Evolutionary conservation across 2,113 vertebrate species (phyloP).

Genomic region (Mastomys natalensis): DNA sequence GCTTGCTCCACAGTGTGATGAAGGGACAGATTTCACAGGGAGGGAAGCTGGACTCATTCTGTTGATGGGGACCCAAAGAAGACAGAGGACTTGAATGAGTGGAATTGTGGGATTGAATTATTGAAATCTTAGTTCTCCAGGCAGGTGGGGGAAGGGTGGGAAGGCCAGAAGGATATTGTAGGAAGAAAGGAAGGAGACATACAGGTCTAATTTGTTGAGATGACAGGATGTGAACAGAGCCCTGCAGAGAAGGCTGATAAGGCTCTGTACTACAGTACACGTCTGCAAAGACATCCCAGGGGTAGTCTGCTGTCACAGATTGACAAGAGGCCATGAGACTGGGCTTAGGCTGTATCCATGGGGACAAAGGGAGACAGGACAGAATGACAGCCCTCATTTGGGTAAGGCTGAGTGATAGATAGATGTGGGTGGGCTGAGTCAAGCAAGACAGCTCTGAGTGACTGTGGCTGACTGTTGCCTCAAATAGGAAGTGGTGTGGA

Average conservation of each 20-base stretch:
- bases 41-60: neutral
- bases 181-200: neutral
- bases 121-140: neutral
- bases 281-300: too few species aligned
- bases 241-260: neutral
- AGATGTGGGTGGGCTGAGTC: neutral
- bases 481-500: neutral
- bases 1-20: neutral
- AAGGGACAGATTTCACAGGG: neutral
- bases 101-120: too few species aligned
- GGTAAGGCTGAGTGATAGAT: slow-evolving; percentile 1
- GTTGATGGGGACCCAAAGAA: neutral
- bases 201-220: neutral
- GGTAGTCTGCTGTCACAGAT: neutral
- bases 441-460: neutral
- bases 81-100: neutral
- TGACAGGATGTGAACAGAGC: rapidly evolving
- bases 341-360: neutral
- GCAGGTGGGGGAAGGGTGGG: neutral
- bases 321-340: neutral
- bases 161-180: neutral
- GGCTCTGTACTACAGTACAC: rapidly evolving
- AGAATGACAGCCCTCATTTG: neutral
- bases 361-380: neutral
- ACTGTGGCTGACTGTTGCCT: neutral